Evolutionary conservation across 2,888 invertebrate species (phyloP), one percentile per base, ranked within the genome.

Genomic region (Diarsia mendica): DNA sequence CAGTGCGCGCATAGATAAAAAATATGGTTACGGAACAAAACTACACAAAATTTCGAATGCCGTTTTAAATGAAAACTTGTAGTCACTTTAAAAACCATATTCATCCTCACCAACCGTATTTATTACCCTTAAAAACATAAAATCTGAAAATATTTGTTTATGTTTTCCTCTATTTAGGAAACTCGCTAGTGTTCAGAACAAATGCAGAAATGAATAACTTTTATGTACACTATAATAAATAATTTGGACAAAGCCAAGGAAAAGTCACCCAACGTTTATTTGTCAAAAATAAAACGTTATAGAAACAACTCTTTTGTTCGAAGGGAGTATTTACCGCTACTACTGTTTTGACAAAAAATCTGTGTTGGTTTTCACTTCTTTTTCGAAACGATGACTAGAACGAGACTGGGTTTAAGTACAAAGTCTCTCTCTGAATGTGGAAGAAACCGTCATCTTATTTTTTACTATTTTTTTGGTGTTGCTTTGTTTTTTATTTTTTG

Each of bases 201-300:
- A 81, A 72, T 69, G n/a, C 51, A 72, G 33, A 39, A 73, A 75
- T 80, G 46, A 75, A 68, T 78, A 61, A 78, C 58, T 68, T n/a
- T 72, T 58, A 65, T 64, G 18, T 66, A 61, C 64, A 51, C 77
- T 55, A 63, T 67, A 67, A 67, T 75, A 84, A 85, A 83, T 76
- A 66, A 85, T 80, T 75, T 82, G 65, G 48, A 73, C 39, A 63
- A 68, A 72, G 71, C 67, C 53, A 67, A 77, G 53, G 72, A 67
- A 82, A 77, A 82, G 65, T 75, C 72, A 76, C 49, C 77, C 64
- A 66, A 23, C 39, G 66, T 78, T 85, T 83, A 77, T 80, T 85
- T 78, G 46, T 78, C 72, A 75, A 74, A 79, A 85, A 82, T 65
- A 74, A 80, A 85, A 77, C 69, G 70, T 64, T 69, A 69, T 67